Conservation (phyloP, 2,113 vertebrate species). For the Notothenia rossii region DNA sequence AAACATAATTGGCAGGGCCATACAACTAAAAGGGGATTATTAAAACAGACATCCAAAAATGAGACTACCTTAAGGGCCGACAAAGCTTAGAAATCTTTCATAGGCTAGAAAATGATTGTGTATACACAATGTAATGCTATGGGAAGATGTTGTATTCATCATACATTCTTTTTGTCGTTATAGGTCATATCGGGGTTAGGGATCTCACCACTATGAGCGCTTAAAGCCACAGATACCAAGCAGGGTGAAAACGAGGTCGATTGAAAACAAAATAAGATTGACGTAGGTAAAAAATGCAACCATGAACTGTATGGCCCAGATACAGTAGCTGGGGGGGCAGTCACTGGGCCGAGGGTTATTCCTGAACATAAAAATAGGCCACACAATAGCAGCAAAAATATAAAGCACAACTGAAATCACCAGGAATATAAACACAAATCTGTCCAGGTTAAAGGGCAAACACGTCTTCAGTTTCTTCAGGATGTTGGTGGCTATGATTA, state of each 20-base stretch:
- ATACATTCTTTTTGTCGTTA: too few species aligned
- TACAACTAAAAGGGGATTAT: neutral
- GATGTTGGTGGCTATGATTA: constrained; percentile 86
- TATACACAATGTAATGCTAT: neutral
- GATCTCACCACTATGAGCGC: constrained; percentile 32
- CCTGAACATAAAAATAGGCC: constrained; percentile 84
- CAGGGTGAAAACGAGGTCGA: constrained; percentile 87
- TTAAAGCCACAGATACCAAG: constrained; percentile 73
- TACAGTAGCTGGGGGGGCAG: constrained; percentile 50
- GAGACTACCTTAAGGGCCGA: neutral
- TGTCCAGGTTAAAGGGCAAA: constrained; percentile 82
- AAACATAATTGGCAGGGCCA: neutral
- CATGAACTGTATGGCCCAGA: constrained; percentile 82
- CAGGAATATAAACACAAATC: constrained; percentile 81
- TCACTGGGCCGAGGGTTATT: neutral
- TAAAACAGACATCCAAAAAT: neutral
- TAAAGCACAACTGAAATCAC: constrained; percentile 85
- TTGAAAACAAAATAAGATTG: constrained; percentile 86
- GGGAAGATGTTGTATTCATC: neutral
- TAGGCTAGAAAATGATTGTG: too few species aligned
- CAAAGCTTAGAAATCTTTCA: too few species aligned
- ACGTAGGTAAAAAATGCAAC: constrained; percentile 86
- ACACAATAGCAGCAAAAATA: constrained; percentile 80
- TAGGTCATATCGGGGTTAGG: neutral
- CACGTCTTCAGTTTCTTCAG: constrained; percentile 74